phyloP scores from a whole-genome alignment of 1,140 invertebrate species.

The Diabrotica undecimpunctata region DNA sequence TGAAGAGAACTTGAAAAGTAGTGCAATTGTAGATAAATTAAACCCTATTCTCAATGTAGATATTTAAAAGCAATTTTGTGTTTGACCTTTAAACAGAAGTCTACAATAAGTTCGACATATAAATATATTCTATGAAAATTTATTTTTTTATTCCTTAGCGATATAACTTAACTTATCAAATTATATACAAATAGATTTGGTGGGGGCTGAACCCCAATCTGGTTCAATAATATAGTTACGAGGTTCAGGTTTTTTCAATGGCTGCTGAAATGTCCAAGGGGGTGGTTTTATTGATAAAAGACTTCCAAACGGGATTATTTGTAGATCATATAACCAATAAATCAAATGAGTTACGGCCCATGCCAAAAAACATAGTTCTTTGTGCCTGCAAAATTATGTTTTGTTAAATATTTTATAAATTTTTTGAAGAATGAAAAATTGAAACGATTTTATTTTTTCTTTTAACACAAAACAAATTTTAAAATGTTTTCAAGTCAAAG shows the following conservation, averaged over 20 bases:
- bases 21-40: no score
- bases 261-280: conserved; percentile 32
- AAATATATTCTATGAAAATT: no score
- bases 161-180: no score
- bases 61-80: no score
- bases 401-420: neutral
- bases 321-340: conserved; percentile 37
- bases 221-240: conserved; percentile 44
- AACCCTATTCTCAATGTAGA: no score
- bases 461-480: neutral
- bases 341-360: conserved; percentile 39
- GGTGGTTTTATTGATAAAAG: conserved; percentile 34
- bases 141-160: no score
- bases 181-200: no score
- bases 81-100: no score
- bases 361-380: conserved; percentile 29
- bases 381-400: conserved; percentile 11
- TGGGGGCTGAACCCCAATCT: conserved; percentile 37
- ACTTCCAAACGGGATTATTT: conserved; percentile 36
- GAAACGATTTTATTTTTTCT: neutral
- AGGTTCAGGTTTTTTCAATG: conserved; percentile 33
- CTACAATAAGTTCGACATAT: no score
- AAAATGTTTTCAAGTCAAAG: neutral
- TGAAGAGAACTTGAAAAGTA: no score
- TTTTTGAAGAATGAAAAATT: neutral